A percentile compares a stretch with the other conserved stretches of the same genome.
These are phyloP conservation scores for Eupithecia vulgata DNA, from an alignment of 2,888 invertebrate species.

Conservation along the genomic window DNA sequence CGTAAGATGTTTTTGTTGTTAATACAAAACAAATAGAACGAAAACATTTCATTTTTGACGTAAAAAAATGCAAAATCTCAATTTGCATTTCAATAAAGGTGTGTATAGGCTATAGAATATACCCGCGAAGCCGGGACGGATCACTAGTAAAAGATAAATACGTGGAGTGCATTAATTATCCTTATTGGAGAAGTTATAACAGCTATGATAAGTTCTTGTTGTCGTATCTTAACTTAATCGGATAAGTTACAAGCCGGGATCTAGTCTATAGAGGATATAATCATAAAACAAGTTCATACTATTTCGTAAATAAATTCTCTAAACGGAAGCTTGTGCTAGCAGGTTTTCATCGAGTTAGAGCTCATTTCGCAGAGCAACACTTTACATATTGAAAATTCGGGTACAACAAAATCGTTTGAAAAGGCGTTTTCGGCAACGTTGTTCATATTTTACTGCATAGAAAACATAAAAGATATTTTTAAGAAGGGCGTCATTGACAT, in stretches of 20 bases:
- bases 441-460: not conserved
- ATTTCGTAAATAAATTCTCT: not conserved
- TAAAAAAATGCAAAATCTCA: too few species aligned
- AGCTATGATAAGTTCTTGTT: slow-evolving; percentile 18
- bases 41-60: too few species aligned
- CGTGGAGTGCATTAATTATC: slow-evolving; percentile 1
- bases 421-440: not conserved
- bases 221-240: slow-evolving; percentile 37
- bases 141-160: too few species aligned
- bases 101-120: too few species aligned
- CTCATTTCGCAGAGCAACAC: not conserved
- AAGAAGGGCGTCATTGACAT: not conserved
- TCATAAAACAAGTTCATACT: slow-evolving; percentile 21
- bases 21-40: too few species aligned
- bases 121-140: too few species aligned
- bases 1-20: too few species aligned
- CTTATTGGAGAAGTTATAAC: slow-evolving; percentile 24
- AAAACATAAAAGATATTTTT: not conserved
- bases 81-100: too few species aligned
- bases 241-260: slow-evolving; percentile 38
- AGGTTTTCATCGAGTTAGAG: not conserved
- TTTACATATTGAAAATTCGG: slow-evolving; percentile 1
- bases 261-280: slow-evolving; percentile 35
- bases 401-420: not conserved
- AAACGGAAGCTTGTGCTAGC: not conserved